These are phyloP conservation scores for Aleadryas rufinucha DNA, from an alignment of 2,113 vertebrate species.

Conservation along the genomic window DNA sequence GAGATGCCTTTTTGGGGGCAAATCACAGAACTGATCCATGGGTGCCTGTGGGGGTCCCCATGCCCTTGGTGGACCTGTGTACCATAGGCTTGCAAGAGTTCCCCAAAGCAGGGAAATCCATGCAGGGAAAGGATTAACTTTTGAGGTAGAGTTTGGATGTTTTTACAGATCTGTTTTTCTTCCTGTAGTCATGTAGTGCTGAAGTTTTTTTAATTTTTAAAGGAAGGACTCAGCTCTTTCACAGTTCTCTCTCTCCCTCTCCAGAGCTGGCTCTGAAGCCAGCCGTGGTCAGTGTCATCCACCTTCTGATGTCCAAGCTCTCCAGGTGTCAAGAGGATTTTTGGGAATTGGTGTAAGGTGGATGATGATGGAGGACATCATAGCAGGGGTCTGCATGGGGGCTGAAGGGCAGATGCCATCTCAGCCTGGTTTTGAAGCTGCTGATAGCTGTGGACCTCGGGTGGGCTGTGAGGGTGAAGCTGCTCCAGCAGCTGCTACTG, in stretches of 20 bases:
- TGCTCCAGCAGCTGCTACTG: not conserved
- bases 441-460: not conserved
- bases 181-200: conserved; percentile 11
- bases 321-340: not conserved
- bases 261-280: not conserved
- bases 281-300: not conserved
- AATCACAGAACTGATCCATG: not conserved
- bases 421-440: not conserved
- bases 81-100: not conserved
- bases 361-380: not conserved
- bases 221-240: conserved; percentile 35
- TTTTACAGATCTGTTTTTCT: conserved; percentile 36
- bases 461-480: not conserved
- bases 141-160: not conserved
- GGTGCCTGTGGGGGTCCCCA: not conserved
- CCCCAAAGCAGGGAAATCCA: conserved; percentile 5
- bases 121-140: not conserved
- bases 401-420: not conserved
- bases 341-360: not conserved
- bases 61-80: not conserved
- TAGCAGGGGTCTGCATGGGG: not conserved
- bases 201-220: conserved; percentile 13
- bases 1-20: not conserved
- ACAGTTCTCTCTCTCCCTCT: not conserved
- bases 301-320: not conserved